Evolutionary conservation across 2,888 invertebrate species (phyloP).

Genomic region (Drosophila nigricruria): DNA sequence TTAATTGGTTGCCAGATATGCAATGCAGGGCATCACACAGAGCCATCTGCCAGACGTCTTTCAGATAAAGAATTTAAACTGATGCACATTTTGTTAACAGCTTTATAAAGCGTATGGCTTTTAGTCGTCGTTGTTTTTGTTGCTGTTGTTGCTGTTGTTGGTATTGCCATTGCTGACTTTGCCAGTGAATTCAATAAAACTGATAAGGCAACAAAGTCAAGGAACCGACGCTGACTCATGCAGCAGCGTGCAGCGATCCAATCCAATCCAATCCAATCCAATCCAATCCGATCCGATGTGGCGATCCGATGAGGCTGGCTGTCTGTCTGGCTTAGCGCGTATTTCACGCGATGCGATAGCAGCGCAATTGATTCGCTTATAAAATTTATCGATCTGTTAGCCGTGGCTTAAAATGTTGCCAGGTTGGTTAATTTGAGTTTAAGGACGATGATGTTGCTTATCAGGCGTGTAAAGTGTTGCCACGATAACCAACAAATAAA

Average conservation of each 20-base stretch:
- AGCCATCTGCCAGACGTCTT: conserved; percentile 66
- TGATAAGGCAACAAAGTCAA: conserved; percentile 78
- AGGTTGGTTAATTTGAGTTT: conserved; percentile 37
- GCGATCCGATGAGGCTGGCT: conserved; percentile 40
- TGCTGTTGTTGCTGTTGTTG: conserved; percentile 25
- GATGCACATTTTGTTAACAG: conserved; percentile 84
- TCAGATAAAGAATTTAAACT: conserved; percentile 83
- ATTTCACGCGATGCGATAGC: conserved; percentile 79
- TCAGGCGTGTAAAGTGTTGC: conserved; percentile 64
- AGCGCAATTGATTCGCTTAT: conserved; percentile 82
- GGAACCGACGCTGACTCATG: conserved; percentile 59
- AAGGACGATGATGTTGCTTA: conserved; percentile 48
- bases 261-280: conserved; percentile 10
- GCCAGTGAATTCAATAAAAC: conserved; percentile 76
- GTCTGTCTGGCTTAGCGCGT: conserved; percentile 48
- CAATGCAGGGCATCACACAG: conserved; percentile 72
- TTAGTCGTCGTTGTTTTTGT: conserved; percentile 47
- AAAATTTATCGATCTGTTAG: conserved; percentile 80
- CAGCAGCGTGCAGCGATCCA: conserved; percentile 19
- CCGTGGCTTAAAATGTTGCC: conserved; percentile 59
- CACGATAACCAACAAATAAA: conserved; percentile 48
- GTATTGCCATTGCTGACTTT: conserved; percentile 30
- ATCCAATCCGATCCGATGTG: conserved; percentile 3
- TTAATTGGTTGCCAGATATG: conserved; percentile 83
- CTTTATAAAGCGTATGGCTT: conserved; percentile 81